Conservation (phyloP, 2,113 vertebrate species). For the Calidris pygmaea region DNA sequence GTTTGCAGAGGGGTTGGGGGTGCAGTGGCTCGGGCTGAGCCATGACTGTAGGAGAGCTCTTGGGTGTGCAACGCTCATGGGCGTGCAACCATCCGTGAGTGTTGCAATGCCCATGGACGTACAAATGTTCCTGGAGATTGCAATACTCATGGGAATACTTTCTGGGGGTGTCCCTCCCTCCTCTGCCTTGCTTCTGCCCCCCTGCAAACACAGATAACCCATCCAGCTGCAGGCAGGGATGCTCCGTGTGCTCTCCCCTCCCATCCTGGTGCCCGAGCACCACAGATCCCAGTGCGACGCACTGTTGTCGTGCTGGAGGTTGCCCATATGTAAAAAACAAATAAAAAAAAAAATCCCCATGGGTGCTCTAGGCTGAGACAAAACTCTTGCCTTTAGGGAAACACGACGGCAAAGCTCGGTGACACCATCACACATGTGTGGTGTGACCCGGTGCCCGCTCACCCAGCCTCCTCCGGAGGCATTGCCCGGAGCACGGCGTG, state of each 20-base stretch:
- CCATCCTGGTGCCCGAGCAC: not conserved
- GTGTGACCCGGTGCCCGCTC: fast-evolving
- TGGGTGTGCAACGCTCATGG: not conserved
- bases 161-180: not conserved
- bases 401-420: fast-evolving
- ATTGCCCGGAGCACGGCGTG: not conserved
- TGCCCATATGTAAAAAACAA: not conserved
- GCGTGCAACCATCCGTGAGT: no score
- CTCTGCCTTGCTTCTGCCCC: not conserved
- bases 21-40: not conserved
- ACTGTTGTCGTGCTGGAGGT: fast-evolving
- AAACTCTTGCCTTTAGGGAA: not conserved
- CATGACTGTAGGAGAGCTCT: not conserved
- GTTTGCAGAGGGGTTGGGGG: not conserved
- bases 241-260: fast-evolving
- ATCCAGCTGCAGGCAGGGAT: fast-evolving
- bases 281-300: fast-evolving
- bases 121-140: no score
- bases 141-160: not conserved
- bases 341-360: no score
- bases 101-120: not conserved
- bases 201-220: fast-evolving
- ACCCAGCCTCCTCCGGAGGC: not conserved
- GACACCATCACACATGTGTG: fast-evolving
- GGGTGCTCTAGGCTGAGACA: not conserved